A percentile compares a stretch with the other conserved stretches of the same genome.
phyloP scores from a whole-genome alignment of 23 tunicate species.

The Botrylloides violaceus region DNA sequence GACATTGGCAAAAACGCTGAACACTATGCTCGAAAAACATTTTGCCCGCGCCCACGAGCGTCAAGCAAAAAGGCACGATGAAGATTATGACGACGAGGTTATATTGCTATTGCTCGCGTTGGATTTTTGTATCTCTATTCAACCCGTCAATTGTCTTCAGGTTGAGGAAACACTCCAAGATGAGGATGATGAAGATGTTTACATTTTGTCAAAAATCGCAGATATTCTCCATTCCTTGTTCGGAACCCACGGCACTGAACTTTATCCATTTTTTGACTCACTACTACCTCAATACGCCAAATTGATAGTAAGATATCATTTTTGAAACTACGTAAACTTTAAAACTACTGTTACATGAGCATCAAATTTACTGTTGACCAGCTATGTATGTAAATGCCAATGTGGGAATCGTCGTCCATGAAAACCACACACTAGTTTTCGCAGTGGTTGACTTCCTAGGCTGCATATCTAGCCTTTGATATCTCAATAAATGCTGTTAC shows the following conservation, averaged over 20 bases:
- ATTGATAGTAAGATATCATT: slow-evolving; percentile 70
- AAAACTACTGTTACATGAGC: too few relatives aligned
- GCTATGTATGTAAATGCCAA: too few relatives aligned
- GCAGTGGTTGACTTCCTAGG: too few relatives aligned
- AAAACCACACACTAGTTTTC: too few relatives aligned
- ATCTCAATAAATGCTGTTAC: too few relatives aligned
- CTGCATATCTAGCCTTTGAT: too few relatives aligned
- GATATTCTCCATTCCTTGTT: slow-evolving; percentile 83
- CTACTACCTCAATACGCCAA: slow-evolving; percentile 65
- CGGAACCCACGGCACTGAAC: slow-evolving; percentile 48
- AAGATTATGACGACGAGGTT: slow-evolving; percentile 99
- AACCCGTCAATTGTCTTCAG: slow-evolving; percentile 14
- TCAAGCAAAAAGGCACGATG: slow-evolving; percentile 73
- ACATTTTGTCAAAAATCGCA: slow-evolving; percentile 75
- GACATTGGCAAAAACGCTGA: slow-evolving; percentile 37
- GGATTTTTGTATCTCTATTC: not conserved
- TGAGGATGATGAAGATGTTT: slow-evolving; percentile 88
- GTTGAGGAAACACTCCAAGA: slow-evolving; percentile 85
- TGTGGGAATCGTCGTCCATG: too few relatives aligned
- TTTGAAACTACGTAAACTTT: too few relatives aligned
- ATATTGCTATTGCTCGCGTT: not conserved
- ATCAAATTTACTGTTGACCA: too few relatives aligned
- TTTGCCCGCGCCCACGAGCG: slow-evolving; percentile 76
- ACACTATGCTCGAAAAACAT: slow-evolving; percentile 80
- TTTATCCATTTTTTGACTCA: slow-evolving; percentile 85